These are phyloP conservation scores for Temnopleurus reevesii DNA, from an alignment of 53 echinoderm and acorn worm species.

Conservation along the genomic window DNA sequence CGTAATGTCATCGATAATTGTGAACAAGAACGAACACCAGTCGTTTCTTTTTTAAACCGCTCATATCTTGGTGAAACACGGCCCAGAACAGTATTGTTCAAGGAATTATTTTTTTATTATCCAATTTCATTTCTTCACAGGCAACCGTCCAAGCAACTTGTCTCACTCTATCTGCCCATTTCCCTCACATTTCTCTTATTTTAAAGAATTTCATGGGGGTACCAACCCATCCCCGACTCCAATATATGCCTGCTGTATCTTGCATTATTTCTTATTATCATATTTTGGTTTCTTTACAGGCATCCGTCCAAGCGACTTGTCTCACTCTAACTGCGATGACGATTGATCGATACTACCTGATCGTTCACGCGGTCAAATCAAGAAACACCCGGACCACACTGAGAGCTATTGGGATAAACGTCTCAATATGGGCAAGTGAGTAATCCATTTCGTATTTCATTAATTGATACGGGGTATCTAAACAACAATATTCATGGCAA, in stretches of 20 bases:
- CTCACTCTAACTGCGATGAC: constrained; percentile 88
- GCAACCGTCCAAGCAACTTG: constrained; percentile 69
- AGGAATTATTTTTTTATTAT: neutral
- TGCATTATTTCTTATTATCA: neutral
- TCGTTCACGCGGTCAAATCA: constrained; percentile 84
- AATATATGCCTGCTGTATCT: neutral
- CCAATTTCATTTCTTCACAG: constrained; percentile 28
- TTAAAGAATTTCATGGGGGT: neutral
- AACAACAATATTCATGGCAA: too few relatives aligned
- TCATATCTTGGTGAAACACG: too few relatives aligned
- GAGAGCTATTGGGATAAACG: constrained; percentile 69
- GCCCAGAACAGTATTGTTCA: too few relatives aligned
- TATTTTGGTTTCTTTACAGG: constrained; percentile 53
- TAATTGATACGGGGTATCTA: neutral
- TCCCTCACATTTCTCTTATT: neutral
- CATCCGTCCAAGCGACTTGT: constrained; percentile 83
- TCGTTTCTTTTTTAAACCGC: too few relatives aligned
- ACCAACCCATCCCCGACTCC: neutral
- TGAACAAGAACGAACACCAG: too few relatives aligned
- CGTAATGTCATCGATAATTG: too few relatives aligned
- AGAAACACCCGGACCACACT: constrained; percentile 75
- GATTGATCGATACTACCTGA: constrained; percentile 79
- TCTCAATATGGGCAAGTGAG: constrained; percentile 77
- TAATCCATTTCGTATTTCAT: neutral
- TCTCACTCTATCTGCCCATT: constrained; percentile 61